Evolutionary conservation across 1,140 invertebrate species (phyloP).

Genomic region (Pantala flavescens): DNA sequence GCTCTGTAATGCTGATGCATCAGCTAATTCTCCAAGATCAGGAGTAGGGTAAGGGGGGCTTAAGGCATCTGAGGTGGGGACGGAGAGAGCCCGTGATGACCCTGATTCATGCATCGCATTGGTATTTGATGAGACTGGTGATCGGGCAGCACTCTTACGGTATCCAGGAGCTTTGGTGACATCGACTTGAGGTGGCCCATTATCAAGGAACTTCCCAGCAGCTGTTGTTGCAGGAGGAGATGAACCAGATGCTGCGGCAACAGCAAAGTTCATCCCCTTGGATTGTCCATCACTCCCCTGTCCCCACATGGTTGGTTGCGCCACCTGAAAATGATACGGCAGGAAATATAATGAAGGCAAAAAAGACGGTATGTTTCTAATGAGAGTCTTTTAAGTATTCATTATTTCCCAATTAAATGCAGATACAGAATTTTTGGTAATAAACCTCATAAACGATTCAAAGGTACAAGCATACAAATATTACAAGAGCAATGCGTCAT

Average conservation of each 20-base stretch:
- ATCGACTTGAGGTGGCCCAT: slow-evolving; percentile 51
- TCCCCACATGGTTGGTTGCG: slow-evolving; percentile 53
- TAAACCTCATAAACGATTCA: no score
- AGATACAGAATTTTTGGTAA: no score
- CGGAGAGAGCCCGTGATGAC: slow-evolving; percentile 19
- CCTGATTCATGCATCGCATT: slow-evolving; percentile 36
- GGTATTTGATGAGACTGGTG: slow-evolving; percentile 55
- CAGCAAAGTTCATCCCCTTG: slow-evolving; percentile 62
- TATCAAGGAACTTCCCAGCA: slow-evolving; percentile 44
- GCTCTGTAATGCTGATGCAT: slow-evolving; percentile 29
- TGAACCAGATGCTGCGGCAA: slow-evolving; percentile 52
- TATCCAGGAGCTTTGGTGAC: slow-evolving; percentile 74
- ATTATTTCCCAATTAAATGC: no score
- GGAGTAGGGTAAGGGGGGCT: slow-evolving; percentile 25
- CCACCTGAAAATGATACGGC: slow-evolving; percentile 28
- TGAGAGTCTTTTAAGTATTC: no score
- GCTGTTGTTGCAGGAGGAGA: slow-evolving; percentile 33
- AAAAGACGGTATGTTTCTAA: no score
- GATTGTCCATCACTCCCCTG: slow-evolving; percentile 49
- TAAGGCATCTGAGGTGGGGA: slow-evolving; percentile 21
- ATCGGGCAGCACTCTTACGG: slow-evolving; percentile 55
- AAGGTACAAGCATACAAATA: no score
- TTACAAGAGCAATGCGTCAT: no score
- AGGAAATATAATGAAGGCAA: no score
- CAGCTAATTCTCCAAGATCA: slow-evolving; percentile 30